Evolutionary conservation across 2,113 vertebrate genomes (phyloP).

Genomic region (Salvator merianae): DNA sequence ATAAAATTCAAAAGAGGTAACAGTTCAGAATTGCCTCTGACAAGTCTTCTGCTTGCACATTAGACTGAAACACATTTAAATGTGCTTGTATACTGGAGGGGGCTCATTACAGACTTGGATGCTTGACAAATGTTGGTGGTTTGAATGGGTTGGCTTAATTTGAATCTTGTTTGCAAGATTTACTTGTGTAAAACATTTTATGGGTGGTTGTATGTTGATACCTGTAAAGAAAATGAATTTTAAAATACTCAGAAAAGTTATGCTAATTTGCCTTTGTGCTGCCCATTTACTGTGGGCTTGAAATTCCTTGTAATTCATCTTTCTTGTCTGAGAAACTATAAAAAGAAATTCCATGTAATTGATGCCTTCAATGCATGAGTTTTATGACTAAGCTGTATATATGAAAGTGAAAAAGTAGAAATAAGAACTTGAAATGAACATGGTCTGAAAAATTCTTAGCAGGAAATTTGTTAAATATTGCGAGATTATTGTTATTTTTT

Average conservation of each 20-base stretch:
- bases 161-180: neutral
- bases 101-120: neutral
- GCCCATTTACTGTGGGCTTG: neutral
- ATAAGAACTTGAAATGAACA: neutral
- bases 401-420: neutral
- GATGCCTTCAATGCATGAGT: neutral
- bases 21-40: neutral
- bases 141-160: neutral
- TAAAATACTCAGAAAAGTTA: neutral
- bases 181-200: too few species aligned
- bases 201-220: neutral
- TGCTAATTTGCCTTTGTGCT: neutral
- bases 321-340: neutral
- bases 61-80: neutral
- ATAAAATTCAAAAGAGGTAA: neutral
- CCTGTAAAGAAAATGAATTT: neutral
- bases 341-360: neutral
- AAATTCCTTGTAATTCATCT: neutral
- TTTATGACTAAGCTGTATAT: neutral
- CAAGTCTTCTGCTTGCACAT: neutral
- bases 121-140: neutral
- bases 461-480: rapidly evolving
- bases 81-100: neutral
- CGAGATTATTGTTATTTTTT: neutral
- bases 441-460: rapidly evolving